phyloP scores from a whole-genome alignment of 2,113 vertebrate species.

The Ifrita kowaldi region DNA sequence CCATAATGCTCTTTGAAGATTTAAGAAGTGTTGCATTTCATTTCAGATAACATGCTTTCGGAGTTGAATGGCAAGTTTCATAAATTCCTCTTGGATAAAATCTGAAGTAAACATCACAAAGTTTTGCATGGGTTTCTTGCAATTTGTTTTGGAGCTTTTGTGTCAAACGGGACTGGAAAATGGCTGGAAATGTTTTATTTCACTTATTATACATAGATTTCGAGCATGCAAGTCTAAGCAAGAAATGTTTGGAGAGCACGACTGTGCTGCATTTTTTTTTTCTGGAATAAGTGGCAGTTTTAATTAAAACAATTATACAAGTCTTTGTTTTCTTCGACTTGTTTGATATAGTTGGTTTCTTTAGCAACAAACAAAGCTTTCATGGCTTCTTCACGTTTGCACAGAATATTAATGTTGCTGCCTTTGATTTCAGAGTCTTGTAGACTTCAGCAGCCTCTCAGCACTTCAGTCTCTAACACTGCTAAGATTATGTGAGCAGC shows the following conservation, averaged over 20 bases:
- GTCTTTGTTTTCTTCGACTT: conserved; percentile 49
- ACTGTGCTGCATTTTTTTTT: conserved; percentile 1
- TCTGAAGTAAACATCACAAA: conserved; percentile 49
- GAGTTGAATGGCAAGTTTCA: conserved; percentile 5
- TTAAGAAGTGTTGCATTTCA: neutral
- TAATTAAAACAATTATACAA: conserved; percentile 62
- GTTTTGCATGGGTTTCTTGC: conserved; percentile 28
- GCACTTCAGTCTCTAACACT: neutral
- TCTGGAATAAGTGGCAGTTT: conserved; percentile 42
- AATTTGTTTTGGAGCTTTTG: conserved; percentile 38
- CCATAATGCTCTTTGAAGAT: conserved; percentile 11
- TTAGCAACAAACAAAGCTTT: conserved; percentile 45
- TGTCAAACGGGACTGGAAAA: conserved; percentile 1
- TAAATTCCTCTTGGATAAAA: conserved; percentile 46
- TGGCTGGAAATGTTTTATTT: conserved; percentile 11
- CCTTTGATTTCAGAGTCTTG: conserved; percentile 4
- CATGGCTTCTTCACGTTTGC: conserved; percentile 13
- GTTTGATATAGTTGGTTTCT: conserved; percentile 29
- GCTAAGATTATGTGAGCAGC: neutral
- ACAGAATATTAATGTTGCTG: neutral
- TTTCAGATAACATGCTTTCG: conserved; percentile 17
- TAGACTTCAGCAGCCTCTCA: neutral
- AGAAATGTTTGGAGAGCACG: neutral
- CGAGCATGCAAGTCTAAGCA: neutral
- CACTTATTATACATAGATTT: neutral